A percentile compares a stretch with the other conserved stretches of the same genome.
Conservation (phyloP, 2,888 invertebrate genomes). For the Nesidiocoris tenuis region DNA sequence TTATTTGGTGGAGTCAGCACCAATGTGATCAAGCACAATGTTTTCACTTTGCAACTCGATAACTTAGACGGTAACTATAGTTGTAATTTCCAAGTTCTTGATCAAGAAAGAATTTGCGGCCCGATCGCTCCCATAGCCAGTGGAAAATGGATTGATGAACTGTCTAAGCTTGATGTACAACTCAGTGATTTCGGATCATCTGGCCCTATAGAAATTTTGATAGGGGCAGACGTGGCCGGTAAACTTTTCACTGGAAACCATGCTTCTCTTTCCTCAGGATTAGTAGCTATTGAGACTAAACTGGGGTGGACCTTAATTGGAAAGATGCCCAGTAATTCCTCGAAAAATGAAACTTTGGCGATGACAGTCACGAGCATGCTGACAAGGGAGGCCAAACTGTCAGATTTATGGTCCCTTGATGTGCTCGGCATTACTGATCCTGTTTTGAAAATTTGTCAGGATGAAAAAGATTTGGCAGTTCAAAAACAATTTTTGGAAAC, state of each 20-base stretch:
- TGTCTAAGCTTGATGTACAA: background rate
- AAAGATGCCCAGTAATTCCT: no score
- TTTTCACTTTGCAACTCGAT: background rate
- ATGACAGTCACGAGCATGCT: no score
- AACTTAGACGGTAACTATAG: background rate
- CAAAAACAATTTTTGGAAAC: background rate
- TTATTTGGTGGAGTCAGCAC: background rate
- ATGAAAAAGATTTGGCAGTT: background rate
- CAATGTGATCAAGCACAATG: background rate
- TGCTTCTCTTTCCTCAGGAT: background rate
- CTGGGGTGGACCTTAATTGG: slow-evolving; percentile 7
- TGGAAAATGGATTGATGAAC: background rate
- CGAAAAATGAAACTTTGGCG: no score
- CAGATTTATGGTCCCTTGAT: no score
- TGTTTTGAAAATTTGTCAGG: no score
- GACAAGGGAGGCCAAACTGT: no score
- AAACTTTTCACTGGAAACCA: background rate
- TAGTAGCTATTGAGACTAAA: background rate
- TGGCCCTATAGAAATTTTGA: slow-evolving; percentile 5
- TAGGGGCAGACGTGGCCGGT: no score
- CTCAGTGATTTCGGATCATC: background rate
- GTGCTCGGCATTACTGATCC: no score
- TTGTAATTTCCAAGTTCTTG: background rate
- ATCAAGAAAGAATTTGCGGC: background rate
- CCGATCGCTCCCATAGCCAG: background rate